Evolutionary conservation across 1,140 invertebrate species (phyloP).

Genomic region (Nasonia giraulti): DNA sequence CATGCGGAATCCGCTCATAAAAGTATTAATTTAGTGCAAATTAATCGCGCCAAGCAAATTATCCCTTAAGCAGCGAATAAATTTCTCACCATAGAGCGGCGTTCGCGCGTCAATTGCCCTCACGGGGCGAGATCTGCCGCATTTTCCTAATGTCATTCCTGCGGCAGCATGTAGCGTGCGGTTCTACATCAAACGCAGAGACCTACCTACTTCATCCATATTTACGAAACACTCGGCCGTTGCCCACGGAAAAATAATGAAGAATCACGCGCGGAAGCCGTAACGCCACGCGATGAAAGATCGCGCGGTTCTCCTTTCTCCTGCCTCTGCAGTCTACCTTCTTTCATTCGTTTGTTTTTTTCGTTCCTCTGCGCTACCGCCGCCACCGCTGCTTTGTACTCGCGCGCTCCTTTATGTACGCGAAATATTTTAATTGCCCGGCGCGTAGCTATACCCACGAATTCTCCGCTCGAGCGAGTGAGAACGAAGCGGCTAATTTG

Average conservation of each 20-base stretch:
- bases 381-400: neutral
- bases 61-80: conserved; percentile 8
- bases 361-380: neutral
- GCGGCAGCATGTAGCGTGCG: neutral
- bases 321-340: neutral
- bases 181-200: conserved; percentile 22
- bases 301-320: neutral
- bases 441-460: neutral
- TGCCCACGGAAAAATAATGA: neutral
- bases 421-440: conserved; percentile 50
- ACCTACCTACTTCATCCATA: conserved; percentile 35
- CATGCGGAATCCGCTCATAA: neutral
- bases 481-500: conserved; percentile 48
- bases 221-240: conserved; percentile 46
- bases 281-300: conserved; percentile 28
- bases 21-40: neutral
- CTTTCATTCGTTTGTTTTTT: neutral
- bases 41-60: conserved; percentile 9
- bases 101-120: conserved; percentile 17
- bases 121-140: neutral
- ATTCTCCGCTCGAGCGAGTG: conserved; percentile 44
- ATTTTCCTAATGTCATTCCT: neutral
- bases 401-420: conserved; percentile 18
- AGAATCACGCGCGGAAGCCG: conserved; percentile 13
- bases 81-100: conserved; percentile 27